Conservation (phyloP, 2,888 invertebrate genomes). For the Tuberolachnus salignus region DNA sequence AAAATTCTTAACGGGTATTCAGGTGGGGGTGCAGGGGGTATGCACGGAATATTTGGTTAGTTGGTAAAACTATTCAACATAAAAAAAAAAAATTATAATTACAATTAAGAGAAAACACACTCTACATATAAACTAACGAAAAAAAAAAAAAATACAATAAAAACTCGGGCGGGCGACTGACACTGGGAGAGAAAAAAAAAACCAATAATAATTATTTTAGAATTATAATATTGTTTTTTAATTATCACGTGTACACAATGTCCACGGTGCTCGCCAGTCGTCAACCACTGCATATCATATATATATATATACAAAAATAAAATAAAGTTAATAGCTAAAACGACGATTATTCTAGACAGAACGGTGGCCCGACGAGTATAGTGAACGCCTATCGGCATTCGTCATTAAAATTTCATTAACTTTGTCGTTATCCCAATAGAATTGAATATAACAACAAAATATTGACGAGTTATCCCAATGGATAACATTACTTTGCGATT, state of each 20-base stretch:
- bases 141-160: slow-evolving; percentile 16
- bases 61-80: slow-evolving; percentile 51
- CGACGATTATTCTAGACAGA: too few species aligned
- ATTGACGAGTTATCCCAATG: too few species aligned
- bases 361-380: too few species aligned
- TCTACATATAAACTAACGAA: not conserved
- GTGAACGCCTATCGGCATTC: too few species aligned
- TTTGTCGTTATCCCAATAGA: too few species aligned
- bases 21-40: slow-evolving; percentile 11
- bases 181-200: not conserved
- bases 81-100: slow-evolving; percentile 27
- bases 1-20: not conserved
- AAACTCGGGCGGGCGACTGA: not conserved
- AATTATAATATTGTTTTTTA: too few species aligned
- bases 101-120: not conserved
- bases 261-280: not conserved
- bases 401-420: too few species aligned
- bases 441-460: too few species aligned
- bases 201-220: not conserved
- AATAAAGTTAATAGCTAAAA: not conserved
- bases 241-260: not conserved
- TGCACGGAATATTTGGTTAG: slow-evolving; percentile 27
- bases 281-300: too few species aligned
- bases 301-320: not conserved
- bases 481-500: too few species aligned